Evolutionary conservation across 2,888 invertebrate species (phyloP), one percentile per base, ranked within the genome.

Genomic region (Pyrrhia umbra): DNA sequence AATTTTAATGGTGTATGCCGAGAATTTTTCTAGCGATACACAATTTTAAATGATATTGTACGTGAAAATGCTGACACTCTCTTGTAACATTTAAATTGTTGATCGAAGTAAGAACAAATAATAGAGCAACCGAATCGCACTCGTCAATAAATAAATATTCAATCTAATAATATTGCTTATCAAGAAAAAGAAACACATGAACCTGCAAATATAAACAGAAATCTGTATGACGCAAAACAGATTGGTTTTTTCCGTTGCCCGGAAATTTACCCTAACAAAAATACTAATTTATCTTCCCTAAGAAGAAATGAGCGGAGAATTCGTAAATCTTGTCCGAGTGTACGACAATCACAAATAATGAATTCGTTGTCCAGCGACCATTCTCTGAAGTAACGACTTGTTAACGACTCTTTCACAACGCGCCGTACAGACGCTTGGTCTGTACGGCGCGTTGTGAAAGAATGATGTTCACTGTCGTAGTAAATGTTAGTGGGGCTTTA

Each of bases 311-410:
- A 40, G 15, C 45, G 49, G n/a, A 52, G n/a, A 39, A 39, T 51
- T 45, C 23, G 20, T 10, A 20, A 68, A 64, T 57, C 20, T 63
- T 23, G 42, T 55, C 16, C 30, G 40, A 45, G 13, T 37, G 2
- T 21, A 23, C 9, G 51, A 59, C 50, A 47, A 30, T 34, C 39
- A 66, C 30, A 60, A 40, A 56, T 47, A 40, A 66, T 18, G 10
- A 52, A 47, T 27, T 27, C 18, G 42, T 21, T 51, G 34, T 59
- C 10, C 39, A 39, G 21, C 2, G 25, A 42, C 15, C 30, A 27
- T 37, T 55, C 25, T 34, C 21, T 23, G 34, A n/a, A 13, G n/a
- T 3, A 15, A 1, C 3, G 27, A 30, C 10, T 1, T 4, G 54
- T 30, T 34, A 20, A 55, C n/a, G n/a, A n/a, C n/a, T n/a, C n/a